Evolutionary conservation across 2,888 invertebrate genomes (phyloP), one percentile per base, ranked within the genome.

Genomic region (Corbicula japonica): DNA sequence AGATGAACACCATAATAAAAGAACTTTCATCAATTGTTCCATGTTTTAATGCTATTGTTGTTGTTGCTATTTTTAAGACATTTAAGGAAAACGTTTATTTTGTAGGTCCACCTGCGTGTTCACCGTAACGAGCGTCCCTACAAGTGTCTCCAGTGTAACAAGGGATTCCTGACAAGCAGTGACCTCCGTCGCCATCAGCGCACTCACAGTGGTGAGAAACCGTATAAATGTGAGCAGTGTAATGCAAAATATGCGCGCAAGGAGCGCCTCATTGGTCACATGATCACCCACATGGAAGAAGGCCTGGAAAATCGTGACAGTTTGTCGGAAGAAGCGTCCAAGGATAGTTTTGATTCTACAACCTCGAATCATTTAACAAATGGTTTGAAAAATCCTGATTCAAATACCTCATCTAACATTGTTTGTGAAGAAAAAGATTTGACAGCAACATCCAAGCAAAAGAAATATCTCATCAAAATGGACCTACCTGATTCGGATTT

Each of bases 121-220:
- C 83, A 83, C 46, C 68, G 78, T 41, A 78, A 78, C 48, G 83
- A 83, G 34, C 76, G 83, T 23, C 83, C 83, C 21, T 79, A 83
- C 52, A 70, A 50, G 12, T 83, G 83, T 56, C 70, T 76, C 4
- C 69, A 73, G 15, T 83, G 83, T 71, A 66, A 83, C 76, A 83
- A 83, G 32, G 78, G 83, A n/a, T 83, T 83, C 56, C 74, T 83
- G 44, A 83, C 83, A 1, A 79, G 79, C 62, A 79, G 79, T 35
- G 83, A 83, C 61, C 71, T 83, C 12, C 76, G 83, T 8, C 73
- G 83, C 61, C 83, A 83, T 61, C 63, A 76, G 32, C 79, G 83
- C 21, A 74, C 68, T 15, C 83, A 83, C 63, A 78, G 78, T 32
- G 83, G 83, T 1, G 83, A 83, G 46, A 79, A 79, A 38, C 83